These are phyloP conservation scores for Sinocyclocheilus maitianheensis DNA, from an alignment of 2,113 vertebrate species.

Conservation along the genomic window DNA sequence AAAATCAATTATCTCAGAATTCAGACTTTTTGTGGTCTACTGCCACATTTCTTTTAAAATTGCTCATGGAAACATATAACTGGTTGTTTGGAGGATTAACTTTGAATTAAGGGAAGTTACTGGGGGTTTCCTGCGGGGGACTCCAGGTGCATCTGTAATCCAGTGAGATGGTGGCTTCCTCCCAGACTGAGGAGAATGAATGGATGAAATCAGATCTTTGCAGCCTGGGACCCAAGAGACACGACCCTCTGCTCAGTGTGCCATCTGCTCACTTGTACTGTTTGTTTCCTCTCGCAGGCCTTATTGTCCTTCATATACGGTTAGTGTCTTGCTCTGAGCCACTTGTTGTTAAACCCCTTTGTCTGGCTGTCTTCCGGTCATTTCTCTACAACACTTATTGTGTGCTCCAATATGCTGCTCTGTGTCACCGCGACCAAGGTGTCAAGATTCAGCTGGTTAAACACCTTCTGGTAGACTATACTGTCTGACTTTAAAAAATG, in stretches of 20 bases:
- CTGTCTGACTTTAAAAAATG: neutral
- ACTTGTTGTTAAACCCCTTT: conserved; percentile 24
- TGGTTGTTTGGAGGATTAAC: conserved; percentile 64
- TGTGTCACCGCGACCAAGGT: neutral
- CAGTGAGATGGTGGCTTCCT: conserved; percentile 72
- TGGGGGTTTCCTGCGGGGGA: conserved; percentile 72
- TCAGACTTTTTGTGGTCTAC: conserved; percentile 21
- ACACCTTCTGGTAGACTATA: neutral
- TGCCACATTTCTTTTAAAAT: conserved; percentile 16
- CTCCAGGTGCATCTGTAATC: conserved; percentile 71
- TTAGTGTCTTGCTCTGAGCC: conserved; percentile 13
- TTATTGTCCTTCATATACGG: conserved; percentile 40
- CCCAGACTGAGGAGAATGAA: conserved; percentile 70
- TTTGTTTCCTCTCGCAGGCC: conserved; percentile 45
- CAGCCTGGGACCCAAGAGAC: conserved; percentile 64
- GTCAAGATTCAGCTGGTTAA: neutral
- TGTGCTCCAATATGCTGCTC: neutral
- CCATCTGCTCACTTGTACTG: conserved; percentile 43
- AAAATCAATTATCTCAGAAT: neutral
- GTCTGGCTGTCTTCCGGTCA: neutral
- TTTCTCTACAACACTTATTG: neutral
- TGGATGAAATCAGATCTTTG: conserved; percentile 71
- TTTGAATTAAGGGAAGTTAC: conserved; percentile 70
- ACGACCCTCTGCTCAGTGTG: conserved; percentile 48
- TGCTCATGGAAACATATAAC: conserved; percentile 60